Evolutionary conservation across 2,797 vertebrate species (phyloP), one percentile per base, ranked within the genome.

Genomic region (Gephyroberyx darwinii): DNA sequence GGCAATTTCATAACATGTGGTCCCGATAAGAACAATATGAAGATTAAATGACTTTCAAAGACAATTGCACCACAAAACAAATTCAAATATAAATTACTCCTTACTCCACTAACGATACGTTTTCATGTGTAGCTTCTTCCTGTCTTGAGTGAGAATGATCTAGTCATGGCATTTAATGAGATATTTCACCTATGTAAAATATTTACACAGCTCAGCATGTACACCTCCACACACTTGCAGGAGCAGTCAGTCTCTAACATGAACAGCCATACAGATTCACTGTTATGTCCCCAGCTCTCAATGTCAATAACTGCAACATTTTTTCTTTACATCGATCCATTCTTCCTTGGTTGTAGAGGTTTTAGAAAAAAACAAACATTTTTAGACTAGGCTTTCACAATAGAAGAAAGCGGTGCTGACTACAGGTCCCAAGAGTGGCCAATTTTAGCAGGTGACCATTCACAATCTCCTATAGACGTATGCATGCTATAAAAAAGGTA

Each of bases 11-110:
- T 55, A 69, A 64, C 69, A 73, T 2, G 47, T 85, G 82, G 85
- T 88, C 89, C 86, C 84, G 55, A 55, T 76, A 61, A 79, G 58
- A 84, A 43, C 62, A 64, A 30, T 26, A 33, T 39, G 51, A 73
- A 81, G 17, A 59, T 75, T n/a, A 64, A 71, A 59, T 76, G 54
- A 71, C 62, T 66, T 66, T 66, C 14, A 20, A 66, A 30, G 22
- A 45, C 39, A 78, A 61, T 30, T 67, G 65, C 65, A 81, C 68
- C 79, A 84, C 58, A 72, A 65, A 75, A 75, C 41, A 66, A 56
- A 69, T 69, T 81, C 54, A 76, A 71, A 71, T n/a, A 81, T 17
- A 8, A 74, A 63, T 5, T 48, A 67, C 12, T 78, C 20, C 60
- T 74, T 61, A 56, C 51, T 62, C 8, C 69, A 77, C 62, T 16